Evolutionary conservation across 2,797 vertebrate species (phyloP).

Genomic region (Pangasius larnaudii): DNA sequence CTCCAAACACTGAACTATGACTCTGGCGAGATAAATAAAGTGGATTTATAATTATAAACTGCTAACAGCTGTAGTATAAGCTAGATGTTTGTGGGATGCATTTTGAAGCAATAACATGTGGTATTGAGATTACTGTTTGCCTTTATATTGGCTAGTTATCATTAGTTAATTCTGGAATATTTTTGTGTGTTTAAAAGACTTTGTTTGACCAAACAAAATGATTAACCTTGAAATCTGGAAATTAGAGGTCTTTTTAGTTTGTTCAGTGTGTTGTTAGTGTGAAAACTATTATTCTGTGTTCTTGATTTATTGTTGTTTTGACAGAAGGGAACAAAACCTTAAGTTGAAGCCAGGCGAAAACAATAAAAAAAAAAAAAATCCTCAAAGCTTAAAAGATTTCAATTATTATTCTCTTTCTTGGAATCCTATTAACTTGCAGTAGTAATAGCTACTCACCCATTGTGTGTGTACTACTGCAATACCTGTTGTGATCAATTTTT

Average conservation of each 20-base stretch:
- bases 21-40: neutral
- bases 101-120: neutral
- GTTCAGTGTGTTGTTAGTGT: neutral
- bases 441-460: neutral
- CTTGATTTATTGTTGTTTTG: neutral
- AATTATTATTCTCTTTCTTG: neutral
- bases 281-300: neutral
- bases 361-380: too few species aligned
- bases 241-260: neutral
- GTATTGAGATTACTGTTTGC: neutral
- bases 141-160: neutral
- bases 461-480: slow-evolving; percentile 6
- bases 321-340: neutral
- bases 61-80: too few species aligned
- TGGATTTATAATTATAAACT: neutral
- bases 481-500: slow-evolving; percentile 9
- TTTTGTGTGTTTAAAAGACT: neutral
- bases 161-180: neutral
- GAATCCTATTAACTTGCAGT: neutral
- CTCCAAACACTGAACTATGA: neutral
- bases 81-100: neutral
- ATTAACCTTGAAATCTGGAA: neutral
- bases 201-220: neutral
- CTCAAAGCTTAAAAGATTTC: neutral
- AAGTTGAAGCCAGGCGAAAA: neutral